Base-by-base conservation (phyloP, 2,888 invertebrate species). In the Dascillus cervinus region DNA sequence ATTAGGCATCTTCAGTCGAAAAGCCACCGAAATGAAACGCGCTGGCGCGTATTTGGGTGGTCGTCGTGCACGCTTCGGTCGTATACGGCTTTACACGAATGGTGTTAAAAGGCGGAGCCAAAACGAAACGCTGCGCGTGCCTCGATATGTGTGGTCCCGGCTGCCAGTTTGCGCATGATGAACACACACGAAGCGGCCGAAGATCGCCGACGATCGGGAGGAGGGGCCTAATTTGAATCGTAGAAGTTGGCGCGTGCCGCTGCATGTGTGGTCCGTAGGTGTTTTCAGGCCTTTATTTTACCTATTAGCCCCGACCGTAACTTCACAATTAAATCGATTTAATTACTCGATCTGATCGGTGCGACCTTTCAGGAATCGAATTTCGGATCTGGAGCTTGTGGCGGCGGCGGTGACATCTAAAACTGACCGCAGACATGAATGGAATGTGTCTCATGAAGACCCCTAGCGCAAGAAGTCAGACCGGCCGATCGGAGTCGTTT, bases 131-230 rank as follows among this genome's bases (percentile, higher is more conserved):
- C 68, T 75, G 75, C 79, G 79, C 79, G 79, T 79, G 79, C 79
- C 78, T 72, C 78, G 61, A 71, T 69, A 72, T 77, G 79, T 79
- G 79, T 79, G 79, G 79, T 79, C 79, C 66, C 32, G 32, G 37
- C 25, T 36, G 40, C 38, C 20, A 27, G 43, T 47, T 41, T 44
- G 48, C 48, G 48, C 50, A 46, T n/a, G 43, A 40, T 44, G 46
- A 47, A 46, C 44, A 34, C 44, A 43, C 48, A 49, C 46, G 46
- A 44, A 43, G 49, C 29, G 11, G 34, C 25, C 45, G 45, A 40
- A 35, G 29, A 35, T 42, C 29, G 34, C 41, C 44, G 43, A 45
- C 39, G 36, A 29, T 26, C 25, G 28, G 32, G 35, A 34, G 35
- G 39, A n/a, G 34, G 39, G 36, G 34, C 39, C 37, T 32, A 42